Evolutionary conservation across 2,113 vertebrate genomes (phyloP).

Genomic region (Hippocampus guttulatus): DNA sequence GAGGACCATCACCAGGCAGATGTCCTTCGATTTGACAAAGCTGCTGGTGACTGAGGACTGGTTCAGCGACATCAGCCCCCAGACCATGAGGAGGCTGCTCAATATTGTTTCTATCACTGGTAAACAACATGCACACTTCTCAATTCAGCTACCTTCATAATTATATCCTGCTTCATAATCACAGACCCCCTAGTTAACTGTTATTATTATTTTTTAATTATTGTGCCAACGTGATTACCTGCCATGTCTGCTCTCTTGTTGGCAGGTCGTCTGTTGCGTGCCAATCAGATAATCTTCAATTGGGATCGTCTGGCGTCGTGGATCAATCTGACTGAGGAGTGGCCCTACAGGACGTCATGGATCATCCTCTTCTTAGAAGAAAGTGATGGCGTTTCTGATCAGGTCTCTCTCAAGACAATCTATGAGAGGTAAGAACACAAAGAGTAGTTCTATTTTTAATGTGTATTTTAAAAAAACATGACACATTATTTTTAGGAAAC

Average conservation of each 20-base stretch:
- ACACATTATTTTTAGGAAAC: no score
- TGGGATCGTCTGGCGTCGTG: constrained; percentile 97
- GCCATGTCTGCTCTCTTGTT: constrained; percentile 3
- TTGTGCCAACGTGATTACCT: neutral
- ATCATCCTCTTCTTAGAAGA: constrained; percentile 95
- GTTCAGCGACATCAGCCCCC: constrained; percentile 98
- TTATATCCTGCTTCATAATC: neutral
- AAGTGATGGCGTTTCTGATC: constrained; percentile 85
- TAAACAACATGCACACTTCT: constrained; percentile 30
- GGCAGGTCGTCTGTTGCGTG: constrained; percentile 86
- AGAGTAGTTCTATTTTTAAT: neutral
- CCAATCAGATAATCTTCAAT: constrained; percentile 94
- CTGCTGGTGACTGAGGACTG: constrained; percentile 95
- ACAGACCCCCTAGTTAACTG: neutral
- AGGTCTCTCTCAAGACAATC: constrained; percentile 85
- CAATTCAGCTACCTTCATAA: neutral
- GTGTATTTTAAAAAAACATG: no score
- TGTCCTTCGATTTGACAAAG: constrained; percentile 98
- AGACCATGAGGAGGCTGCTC: constrained; percentile 94
- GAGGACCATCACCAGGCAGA: constrained; percentile 88
- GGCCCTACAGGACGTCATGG: constrained; percentile 97
- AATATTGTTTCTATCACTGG: constrained; percentile 98
- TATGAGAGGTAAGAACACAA: constrained; percentile 84
- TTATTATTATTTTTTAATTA: neutral
- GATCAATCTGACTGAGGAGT: constrained; percentile 98